Evolutionary conservation across 1,140 invertebrate genomes (phyloP).

Genomic region (Odontomachus brunneus): DNA sequence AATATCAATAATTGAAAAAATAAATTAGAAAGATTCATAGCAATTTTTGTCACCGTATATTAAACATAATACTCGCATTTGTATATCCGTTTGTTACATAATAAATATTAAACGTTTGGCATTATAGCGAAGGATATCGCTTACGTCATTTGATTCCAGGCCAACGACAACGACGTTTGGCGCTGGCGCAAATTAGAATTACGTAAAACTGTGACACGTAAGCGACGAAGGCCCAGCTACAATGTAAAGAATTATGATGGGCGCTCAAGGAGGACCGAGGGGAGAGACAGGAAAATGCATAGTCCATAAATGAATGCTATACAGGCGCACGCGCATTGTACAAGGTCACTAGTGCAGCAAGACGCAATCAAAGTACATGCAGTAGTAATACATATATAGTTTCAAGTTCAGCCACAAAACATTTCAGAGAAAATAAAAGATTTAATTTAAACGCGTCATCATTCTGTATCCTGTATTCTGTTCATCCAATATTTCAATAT

Average conservation of each 20-base stretch:
- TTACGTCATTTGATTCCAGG: constrained; percentile 29
- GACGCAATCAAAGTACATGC: neutral
- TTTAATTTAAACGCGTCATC: too few relatives aligned
- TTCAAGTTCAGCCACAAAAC: neutral
- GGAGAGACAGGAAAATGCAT: neutral
- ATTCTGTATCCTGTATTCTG: too few relatives aligned
- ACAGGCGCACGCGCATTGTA: neutral
- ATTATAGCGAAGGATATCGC: neutral
- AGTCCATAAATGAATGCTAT: neutral
- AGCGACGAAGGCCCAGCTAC: neutral
- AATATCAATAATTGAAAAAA: constrained; percentile 11
- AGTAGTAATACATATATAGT: constrained; percentile 12
- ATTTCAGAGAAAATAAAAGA: neutral
- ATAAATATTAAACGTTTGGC: neutral
- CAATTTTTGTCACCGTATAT: neutral
- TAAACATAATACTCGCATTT: neutral
- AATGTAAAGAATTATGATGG: neutral
- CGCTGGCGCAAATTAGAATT: constrained; percentile 46
- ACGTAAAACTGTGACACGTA: constrained; percentile 29
- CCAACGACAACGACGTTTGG: neutral
- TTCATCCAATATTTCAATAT: too few relatives aligned
- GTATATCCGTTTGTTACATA: neutral
- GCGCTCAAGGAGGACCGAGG: too few relatives aligned
- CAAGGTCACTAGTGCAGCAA: constrained; percentile 15
- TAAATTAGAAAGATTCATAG: neutral